Evolutionary conservation across 30 jellyfish, hydroid and myxozoan species (phyloP), one percentile per base, ranked within the genome.

Genomic region (Hydractinia symbiolongicarpus): DNA sequence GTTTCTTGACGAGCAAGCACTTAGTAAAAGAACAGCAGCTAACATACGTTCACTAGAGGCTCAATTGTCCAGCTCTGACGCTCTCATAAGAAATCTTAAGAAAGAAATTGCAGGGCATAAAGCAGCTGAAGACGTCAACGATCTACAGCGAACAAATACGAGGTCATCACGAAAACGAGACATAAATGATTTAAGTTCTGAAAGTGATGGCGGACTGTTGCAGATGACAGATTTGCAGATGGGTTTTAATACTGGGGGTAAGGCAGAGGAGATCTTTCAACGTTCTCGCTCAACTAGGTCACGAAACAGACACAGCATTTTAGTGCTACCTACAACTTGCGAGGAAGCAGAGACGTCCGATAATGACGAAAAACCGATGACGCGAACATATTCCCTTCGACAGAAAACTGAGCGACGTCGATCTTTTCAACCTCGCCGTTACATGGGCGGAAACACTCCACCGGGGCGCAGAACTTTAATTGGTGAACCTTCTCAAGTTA

Each of bases 371-470:
- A 58, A 50, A 17, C 10, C 40, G 40, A 5, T 66, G 55, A 16
- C 15, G 17, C 51, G 55, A 56, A 77, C 79, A 9, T 77, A 77
- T 50, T 52, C 85, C 11, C 58, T 77, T 14, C 81, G 85, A 66
- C 85, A 66, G 54, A 55, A 52, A 30, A 58, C 79, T 40, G 85
- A 77, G 79, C 50, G 85, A 5, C 79, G 85, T 5, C 85, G 85
- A 10, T 77, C 85, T 30, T 66, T 77, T 17, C 85, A 77, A 61
- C 85, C 85, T 9, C 85, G 85, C 19, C 72, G 90, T 56, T 89
- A 89, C 86, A 81, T 89, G 82, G 95, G 95, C 8, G 97, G 97
- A 0, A 79, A 40, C 69, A 89, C 97, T 19, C 97, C 97, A 53
- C 95, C 97, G 16, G 88, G 89, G 17, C 78, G 89, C n/a, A 79